Conservation (phyloP, 1,140 invertebrate genomes). For the Cotesia chilonis region DNA sequence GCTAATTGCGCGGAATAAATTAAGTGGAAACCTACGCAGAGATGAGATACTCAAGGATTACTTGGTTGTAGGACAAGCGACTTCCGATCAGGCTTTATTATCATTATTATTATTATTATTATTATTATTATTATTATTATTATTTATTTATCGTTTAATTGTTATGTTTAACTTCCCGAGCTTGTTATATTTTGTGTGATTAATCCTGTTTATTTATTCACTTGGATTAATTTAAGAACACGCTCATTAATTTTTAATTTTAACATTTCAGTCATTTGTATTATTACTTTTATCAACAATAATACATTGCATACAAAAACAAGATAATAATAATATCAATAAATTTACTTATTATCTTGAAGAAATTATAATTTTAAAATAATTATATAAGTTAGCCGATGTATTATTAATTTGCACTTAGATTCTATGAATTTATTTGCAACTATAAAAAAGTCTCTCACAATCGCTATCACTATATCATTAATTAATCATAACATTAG, state of each 20-base stretch:
- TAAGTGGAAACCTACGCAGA: slow-evolving; percentile 29
- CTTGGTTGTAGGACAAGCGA: not conserved
- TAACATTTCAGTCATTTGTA: no score
- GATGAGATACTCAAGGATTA: slow-evolving; percentile 14
- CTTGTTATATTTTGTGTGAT: slow-evolving; percentile 21
- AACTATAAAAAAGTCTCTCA: not conserved
- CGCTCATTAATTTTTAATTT: slow-evolving; percentile 9
- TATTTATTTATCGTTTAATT: slow-evolving; percentile 10
- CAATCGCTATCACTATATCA: slow-evolving; percentile 18
- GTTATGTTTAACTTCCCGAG: slow-evolving; percentile 4
- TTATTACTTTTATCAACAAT: not conserved
- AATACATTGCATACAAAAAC: no score
- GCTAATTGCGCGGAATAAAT: slow-evolving; percentile 30
- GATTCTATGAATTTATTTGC: not conserved
- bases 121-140: not conserved
- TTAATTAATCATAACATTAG: slow-evolving; percentile 26
- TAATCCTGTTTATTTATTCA: slow-evolving; percentile 22
- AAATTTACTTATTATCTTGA: no score
- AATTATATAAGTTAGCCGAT: no score
- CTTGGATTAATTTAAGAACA: not conserved
- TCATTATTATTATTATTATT: not conserved
- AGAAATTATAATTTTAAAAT: no score
- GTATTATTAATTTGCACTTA: no score
- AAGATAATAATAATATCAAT: no score
- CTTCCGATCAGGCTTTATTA: not conserved